Evolutionary conservation across 2,888 invertebrate genomes (phyloP).

Genomic region (Myopa tessellatipennis): DNA sequence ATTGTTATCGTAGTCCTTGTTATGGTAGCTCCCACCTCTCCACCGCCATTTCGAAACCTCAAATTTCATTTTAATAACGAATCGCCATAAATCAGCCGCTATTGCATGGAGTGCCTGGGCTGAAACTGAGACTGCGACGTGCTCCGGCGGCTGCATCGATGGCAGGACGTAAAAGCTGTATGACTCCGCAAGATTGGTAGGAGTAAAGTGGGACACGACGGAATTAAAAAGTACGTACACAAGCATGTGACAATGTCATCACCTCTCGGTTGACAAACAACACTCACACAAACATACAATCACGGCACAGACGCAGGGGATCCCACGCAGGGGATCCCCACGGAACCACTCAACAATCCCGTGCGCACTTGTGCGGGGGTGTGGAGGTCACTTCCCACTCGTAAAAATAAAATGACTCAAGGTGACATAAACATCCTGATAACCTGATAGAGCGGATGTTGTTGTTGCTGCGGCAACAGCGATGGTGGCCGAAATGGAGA

Average conservation of each 20-base stretch:
- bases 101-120: conserved; percentile 54
- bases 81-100: conserved; percentile 65
- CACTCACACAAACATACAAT: not conserved
- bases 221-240: not conserved
- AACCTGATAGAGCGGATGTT: conserved; percentile 1
- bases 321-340: too few species aligned
- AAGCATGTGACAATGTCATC: conserved; percentile 34
- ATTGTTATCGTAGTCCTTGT: conserved; percentile 18
- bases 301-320: not conserved
- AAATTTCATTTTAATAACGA: conserved; percentile 56
- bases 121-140: not conserved
- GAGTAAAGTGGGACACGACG: not conserved
- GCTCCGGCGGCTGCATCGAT: not conserved
- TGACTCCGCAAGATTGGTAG: not conserved
- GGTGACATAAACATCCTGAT: conserved; percentile 8
- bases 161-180: not conserved
- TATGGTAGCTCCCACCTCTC: not conserved
- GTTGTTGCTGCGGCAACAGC: not conserved
- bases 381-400: conserved; percentile 10
- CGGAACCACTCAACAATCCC: too few species aligned
- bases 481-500: conserved; percentile 14
- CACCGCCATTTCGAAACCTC: conserved; percentile 21
- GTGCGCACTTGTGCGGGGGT: not conserved
- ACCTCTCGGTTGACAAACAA: conserved; percentile 25
- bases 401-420: conserved; percentile 30